Evolutionary conservation across 2,797 vertebrate genomes (phyloP).

Genomic region (Parauchenoglanis punctatus): DNA sequence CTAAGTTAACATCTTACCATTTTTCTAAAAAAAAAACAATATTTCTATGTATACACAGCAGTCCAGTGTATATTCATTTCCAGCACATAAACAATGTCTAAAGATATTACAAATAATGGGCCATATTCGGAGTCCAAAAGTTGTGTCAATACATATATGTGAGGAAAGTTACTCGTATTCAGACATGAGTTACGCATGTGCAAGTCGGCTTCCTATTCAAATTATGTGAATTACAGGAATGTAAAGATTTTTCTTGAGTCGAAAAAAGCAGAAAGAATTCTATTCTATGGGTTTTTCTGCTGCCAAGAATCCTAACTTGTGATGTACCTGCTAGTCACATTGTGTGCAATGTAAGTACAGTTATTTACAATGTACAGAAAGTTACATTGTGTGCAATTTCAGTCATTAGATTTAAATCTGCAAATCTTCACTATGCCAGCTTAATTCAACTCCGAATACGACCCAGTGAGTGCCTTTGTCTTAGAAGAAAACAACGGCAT

Average conservation of each 20-base stretch:
- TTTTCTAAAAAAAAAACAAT: background rate
- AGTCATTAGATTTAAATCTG: background rate
- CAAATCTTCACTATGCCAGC: background rate
- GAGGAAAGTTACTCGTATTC: background rate
- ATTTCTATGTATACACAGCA: background rate
- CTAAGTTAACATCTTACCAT: background rate
- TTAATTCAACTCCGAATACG: background rate
- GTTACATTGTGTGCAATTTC: no score
- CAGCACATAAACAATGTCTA: background rate
- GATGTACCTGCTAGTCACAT: background rate
- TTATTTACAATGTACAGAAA: no score
- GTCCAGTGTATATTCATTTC: background rate
- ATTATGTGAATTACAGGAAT: background rate
- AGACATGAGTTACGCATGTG: no score
- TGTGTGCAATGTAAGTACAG: no score
- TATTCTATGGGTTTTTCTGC: background rate
- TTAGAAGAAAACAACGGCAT: background rate
- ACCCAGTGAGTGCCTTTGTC: background rate
- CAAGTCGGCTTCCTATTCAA: background rate
- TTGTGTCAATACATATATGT: background rate
- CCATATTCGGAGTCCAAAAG: background rate
- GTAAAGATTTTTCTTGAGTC: background rate
- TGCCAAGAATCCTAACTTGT: background rate
- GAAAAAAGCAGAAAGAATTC: background rate
- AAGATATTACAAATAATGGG: background rate